Percentiles rank a stretch among this genome's conserved stretches.
These are phyloP conservation scores for Laticauda laticaudata DNA, from an alignment of 2,113 vertebrate species.

Conservation along the genomic window DNA sequence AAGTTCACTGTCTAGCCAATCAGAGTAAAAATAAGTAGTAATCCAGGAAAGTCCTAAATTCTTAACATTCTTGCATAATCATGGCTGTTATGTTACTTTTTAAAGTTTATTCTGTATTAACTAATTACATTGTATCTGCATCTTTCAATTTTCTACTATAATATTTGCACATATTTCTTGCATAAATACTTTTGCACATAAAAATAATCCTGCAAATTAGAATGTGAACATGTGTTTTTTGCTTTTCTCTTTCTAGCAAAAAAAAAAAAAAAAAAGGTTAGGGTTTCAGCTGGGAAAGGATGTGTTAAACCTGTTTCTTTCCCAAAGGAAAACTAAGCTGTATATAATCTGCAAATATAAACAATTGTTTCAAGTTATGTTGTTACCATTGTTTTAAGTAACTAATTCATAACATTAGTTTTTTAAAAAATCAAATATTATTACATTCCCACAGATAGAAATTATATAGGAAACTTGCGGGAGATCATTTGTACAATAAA, in stretches of 20 bases:
- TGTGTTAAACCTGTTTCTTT: not conserved
- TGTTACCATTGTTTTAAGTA: not conserved
- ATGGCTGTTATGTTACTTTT: not conserved
- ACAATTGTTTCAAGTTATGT: not conserved
- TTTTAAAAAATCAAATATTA: not conserved
- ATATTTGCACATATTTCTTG: not conserved
- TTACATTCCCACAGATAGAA: not conserved
- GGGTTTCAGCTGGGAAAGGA: not conserved
- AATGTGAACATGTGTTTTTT: not conserved
- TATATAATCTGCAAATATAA: not conserved
- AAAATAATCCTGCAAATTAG: not conserved
- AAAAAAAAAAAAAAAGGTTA: not conserved
- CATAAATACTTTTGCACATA: not conserved
- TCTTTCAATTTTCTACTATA: not conserved
- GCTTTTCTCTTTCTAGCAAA: not conserved
- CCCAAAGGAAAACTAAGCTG: not conserved
- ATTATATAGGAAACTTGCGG: not conserved
- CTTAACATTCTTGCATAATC: not conserved
- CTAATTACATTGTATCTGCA: not conserved
- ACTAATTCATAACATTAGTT: not conserved
- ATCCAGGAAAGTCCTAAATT: not conserved
- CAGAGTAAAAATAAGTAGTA: not conserved
- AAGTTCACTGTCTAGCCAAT: conserved; percentile 46
- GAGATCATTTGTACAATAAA: not conserved
- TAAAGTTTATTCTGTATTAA: not conserved